A percentile compares a stretch with the other conserved stretches of the same genome.
Conservation (phyloP, 2,888 invertebrate species). For the Cephus spinipes region DNA sequence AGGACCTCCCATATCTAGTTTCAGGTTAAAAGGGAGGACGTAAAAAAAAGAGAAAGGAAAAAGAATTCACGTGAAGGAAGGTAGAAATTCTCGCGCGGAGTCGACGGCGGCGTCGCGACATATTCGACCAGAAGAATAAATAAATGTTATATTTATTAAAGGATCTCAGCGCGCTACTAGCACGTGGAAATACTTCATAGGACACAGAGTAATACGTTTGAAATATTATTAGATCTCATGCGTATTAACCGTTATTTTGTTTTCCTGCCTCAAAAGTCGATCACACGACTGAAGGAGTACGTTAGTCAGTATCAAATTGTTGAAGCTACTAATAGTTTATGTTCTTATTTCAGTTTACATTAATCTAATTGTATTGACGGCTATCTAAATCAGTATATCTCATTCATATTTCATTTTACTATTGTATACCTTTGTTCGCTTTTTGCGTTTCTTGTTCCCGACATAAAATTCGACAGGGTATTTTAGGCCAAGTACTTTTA, state of each 20-base stretch:
- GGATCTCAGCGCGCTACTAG: background rate
- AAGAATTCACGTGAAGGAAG: background rate
- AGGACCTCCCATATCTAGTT: slow-evolving; percentile 12
- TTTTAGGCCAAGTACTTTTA: background rate
- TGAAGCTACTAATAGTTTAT: background rate
- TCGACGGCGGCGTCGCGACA: background rate
- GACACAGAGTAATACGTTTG: background rate
- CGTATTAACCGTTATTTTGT: background rate
- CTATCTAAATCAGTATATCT: background rate
- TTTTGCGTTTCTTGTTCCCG: background rate
- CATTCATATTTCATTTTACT: background rate
- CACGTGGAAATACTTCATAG: background rate
- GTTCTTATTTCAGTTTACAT: background rate
- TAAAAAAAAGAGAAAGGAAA: slow-evolving; percentile 13
- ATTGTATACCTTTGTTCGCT: background rate
- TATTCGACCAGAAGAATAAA: background rate
- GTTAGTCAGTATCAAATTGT: background rate
- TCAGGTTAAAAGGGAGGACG: background rate
- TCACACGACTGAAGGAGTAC: background rate
- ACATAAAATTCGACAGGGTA: background rate
- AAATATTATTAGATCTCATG: background rate
- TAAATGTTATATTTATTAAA: background rate
- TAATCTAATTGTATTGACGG: background rate
- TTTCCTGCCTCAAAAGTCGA: background rate
- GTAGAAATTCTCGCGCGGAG: background rate